These are phyloP conservation scores for Riparia riparia DNA, from an alignment of 2,113 vertebrate species.

Conservation along the genomic window DNA sequence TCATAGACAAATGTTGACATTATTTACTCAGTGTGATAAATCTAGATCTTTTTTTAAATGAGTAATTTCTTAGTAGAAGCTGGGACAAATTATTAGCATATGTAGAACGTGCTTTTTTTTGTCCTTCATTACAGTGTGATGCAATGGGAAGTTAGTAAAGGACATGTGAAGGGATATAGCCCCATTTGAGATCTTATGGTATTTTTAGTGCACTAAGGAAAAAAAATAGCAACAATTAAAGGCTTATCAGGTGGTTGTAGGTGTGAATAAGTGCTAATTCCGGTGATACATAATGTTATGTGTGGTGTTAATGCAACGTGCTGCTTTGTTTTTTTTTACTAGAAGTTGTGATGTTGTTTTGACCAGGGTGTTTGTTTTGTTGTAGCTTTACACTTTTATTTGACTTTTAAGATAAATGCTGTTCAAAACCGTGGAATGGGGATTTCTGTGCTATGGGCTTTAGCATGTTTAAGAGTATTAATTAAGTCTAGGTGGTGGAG, in stretches of 20 bases:
- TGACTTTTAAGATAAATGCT: neutral
- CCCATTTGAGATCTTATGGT: neutral
- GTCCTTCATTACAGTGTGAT: neutral
- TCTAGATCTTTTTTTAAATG: neutral
- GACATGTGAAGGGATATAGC: neutral
- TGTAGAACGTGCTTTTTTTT: neutral
- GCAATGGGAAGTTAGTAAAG: neutral
- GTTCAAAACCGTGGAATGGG: neutral
- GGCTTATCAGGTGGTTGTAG: neutral
- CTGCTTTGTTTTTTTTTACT: neutral
- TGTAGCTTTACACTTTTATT: neutral
- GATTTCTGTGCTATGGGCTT: neutral
- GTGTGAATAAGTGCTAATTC: neutral
- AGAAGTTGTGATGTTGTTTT: neutral
- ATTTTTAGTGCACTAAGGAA: conserved; percentile 12
- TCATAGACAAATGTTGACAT: neutral
- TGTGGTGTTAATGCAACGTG: neutral
- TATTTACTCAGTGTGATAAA: neutral
- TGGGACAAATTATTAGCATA: neutral
- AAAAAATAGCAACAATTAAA: conserved; percentile 6
- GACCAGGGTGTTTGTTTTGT: neutral
- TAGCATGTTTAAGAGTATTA: neutral
- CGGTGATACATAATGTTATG: neutral
- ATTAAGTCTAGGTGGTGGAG: neutral
- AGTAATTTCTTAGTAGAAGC: neutral